Evolutionary conservation across 2,797 vertebrate genomes (phyloP).

Genomic region (Enteromius unitaeniatus): DNA sequence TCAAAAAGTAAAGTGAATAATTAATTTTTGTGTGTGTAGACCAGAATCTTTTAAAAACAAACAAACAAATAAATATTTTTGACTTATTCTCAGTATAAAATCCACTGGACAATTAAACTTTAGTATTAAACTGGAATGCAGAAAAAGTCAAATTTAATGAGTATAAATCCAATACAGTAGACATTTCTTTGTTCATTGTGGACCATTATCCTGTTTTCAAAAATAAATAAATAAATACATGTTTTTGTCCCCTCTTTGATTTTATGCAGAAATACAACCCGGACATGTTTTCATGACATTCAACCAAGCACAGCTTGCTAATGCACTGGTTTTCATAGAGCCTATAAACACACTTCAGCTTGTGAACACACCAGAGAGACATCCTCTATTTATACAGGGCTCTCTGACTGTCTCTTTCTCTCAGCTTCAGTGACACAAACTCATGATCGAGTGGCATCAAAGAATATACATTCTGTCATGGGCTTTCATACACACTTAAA

Average conservation of each 20-base stretch:
- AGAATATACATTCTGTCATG: conserved; percentile 39
- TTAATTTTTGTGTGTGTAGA: background rate
- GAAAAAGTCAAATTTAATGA: background rate
- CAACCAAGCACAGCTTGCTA: conserved; percentile 1
- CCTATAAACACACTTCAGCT: conserved; percentile 32
- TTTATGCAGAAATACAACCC: background rate
- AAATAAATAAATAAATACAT: background rate
- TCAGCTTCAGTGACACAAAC: conserved; percentile 40
- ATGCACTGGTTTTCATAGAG: conserved; percentile 2
- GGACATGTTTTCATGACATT: background rate
- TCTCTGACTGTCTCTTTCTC: conserved; percentile 13
- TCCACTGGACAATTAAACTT: background rate
- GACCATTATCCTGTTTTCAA: background rate
- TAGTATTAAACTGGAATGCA: background rate
- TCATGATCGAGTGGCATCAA: conserved; percentile 34
- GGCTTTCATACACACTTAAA: conserved; percentile 29
- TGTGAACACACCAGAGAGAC: conserved; percentile 25
- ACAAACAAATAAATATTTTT: background rate
- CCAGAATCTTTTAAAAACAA: background rate
- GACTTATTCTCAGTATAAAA: background rate
- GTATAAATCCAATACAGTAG: background rate
- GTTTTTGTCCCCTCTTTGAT: background rate
- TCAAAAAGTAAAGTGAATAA: background rate
- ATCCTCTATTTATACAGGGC: conserved; percentile 37
- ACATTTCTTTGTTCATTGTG: background rate